Percentiles rank a stretch among this genome's conserved stretches.
Evolutionary conservation across 2,113 vertebrate genomes (phyloP).

Genomic region (Butorides virescens): DNA sequence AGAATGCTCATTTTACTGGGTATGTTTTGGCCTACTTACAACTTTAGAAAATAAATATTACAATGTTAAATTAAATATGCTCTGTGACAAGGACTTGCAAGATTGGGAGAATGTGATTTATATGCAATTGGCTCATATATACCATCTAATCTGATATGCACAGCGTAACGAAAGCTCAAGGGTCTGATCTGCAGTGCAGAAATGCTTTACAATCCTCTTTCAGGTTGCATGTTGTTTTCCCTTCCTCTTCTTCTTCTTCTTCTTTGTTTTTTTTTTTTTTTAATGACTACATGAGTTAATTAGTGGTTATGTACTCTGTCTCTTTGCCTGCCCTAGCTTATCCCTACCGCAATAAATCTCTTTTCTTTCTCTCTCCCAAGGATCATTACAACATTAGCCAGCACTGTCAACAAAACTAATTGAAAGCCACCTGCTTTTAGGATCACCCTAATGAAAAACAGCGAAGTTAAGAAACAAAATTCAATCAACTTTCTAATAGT

Average conservation of each 20-base stretch:
- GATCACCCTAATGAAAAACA: slow-evolving; percentile 51
- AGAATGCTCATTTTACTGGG: slow-evolving; percentile 31
- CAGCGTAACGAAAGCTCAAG: slow-evolving; percentile 34
- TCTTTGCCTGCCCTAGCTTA: slow-evolving; percentile 49
- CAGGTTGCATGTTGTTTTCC: slow-evolving; percentile 46
- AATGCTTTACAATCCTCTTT: slow-evolving; percentile 44
- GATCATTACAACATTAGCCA: slow-evolving; percentile 64
- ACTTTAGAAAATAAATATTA: slow-evolving; percentile 53
- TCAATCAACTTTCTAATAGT: slow-evolving; percentile 41
- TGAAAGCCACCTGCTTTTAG: slow-evolving; percentile 55
- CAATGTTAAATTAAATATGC: slow-evolving; percentile 44
- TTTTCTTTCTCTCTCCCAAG: background rate
- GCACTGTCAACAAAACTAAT: slow-evolving; percentile 56
- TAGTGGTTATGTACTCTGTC: slow-evolving; percentile 58
- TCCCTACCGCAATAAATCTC: slow-evolving; percentile 38
- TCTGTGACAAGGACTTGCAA: slow-evolving; percentile 42
- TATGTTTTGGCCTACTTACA: slow-evolving; percentile 45
- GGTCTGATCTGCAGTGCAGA: slow-evolving; percentile 46
- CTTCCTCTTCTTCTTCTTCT: background rate
- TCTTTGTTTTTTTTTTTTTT: background rate
- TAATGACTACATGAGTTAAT: slow-evolving; percentile 53
- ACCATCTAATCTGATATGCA: slow-evolving; percentile 53
- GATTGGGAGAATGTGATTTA: slow-evolving; percentile 34
- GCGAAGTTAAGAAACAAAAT: slow-evolving; percentile 48
- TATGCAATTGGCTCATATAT: slow-evolving; percentile 55